These are phyloP conservation scores for Pseudorhiza aurosa DNA, from an alignment of 30 jellyfish, hydroid and myxozoan genomes.

Conservation along the genomic window DNA sequence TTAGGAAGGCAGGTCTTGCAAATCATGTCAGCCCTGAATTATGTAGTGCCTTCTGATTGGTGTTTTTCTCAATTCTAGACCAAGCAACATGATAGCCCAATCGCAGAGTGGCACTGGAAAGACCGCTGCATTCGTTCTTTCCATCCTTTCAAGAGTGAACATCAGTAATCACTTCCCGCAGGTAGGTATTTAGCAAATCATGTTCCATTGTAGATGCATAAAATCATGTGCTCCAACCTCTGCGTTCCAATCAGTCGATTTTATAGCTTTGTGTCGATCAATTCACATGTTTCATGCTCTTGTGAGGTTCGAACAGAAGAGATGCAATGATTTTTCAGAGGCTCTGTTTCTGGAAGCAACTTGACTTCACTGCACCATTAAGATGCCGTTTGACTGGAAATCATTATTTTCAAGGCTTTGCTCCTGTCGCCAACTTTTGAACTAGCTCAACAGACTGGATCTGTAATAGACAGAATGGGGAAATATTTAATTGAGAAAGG, in stretches of 20 bases:
- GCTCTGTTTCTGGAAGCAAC: too few species aligned
- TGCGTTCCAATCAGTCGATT: too few species aligned
- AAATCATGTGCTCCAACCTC: too few species aligned
- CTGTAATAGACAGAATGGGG: conserved; percentile 96
- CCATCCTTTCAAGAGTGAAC: conserved; percentile 91
- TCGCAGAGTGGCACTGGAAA: conserved; percentile 99
- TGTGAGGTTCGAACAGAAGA: too few species aligned
- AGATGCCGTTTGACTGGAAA: too few species aligned
- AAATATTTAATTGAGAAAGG: conserved; percentile 88
- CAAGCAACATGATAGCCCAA: conserved; percentile 98
- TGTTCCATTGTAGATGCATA: too few species aligned
- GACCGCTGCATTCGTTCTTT: conserved; percentile 98
- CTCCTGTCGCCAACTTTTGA: conserved; percentile 98
- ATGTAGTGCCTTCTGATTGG: background rate
- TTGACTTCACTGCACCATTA: too few species aligned
- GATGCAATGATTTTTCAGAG: too few species aligned
- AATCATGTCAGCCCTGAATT: background rate
- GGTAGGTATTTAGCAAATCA: conserved; percentile 46
- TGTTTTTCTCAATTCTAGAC: conserved; percentile 53
- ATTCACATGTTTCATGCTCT: too few species aligned
- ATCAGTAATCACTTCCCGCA: conserved; percentile 80
- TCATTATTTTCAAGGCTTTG: conserved; percentile 69
- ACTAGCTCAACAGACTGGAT: conserved; percentile 93
- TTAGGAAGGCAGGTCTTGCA: too few species aligned
- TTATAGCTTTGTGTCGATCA: too few species aligned